Conservation (phyloP, 2,888 invertebrate species). For the Scaeva pyrastri region DNA sequence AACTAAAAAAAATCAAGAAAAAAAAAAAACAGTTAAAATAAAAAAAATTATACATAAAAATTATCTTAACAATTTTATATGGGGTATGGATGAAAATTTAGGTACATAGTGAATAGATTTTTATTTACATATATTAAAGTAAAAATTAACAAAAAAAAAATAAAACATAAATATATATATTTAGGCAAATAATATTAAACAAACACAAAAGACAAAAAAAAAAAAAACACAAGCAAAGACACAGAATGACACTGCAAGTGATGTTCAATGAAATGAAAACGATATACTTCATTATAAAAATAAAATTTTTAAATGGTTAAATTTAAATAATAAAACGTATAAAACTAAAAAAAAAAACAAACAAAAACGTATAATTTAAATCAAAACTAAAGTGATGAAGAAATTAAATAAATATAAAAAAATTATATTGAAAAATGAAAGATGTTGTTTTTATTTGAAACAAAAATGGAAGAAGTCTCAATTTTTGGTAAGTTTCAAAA, state of each 20-base stretch:
- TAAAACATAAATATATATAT: constrained; percentile 40
- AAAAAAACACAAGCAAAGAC: constrained; percentile 1
- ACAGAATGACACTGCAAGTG: constrained; percentile 53
- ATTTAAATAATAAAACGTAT: constrained; percentile 55
- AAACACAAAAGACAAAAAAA: background rate
- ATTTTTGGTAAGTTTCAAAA: too few species aligned
- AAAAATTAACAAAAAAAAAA: constrained; percentile 45
- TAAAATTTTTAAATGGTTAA: constrained; percentile 71
- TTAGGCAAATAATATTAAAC: constrained; percentile 67
- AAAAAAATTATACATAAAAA: constrained; percentile 52
- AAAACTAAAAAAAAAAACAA: constrained; percentile 4
- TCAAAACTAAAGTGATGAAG: constrained; percentile 62
- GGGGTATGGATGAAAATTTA: constrained; percentile 71
- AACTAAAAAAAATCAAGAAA: constrained; percentile 7
- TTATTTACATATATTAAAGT: constrained; percentile 65
- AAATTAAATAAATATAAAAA: constrained; percentile 65
- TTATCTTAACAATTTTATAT: constrained; percentile 72
- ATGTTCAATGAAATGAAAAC: constrained; percentile 33
- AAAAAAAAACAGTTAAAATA: constrained; percentile 26
- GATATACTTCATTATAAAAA: constrained; percentile 68
- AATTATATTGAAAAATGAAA: constrained; percentile 41
- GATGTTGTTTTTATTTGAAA: constrained; percentile 4
- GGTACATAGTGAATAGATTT: constrained; percentile 67
- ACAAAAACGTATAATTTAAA: constrained; percentile 44
- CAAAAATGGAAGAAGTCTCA: too few species aligned